These are phyloP conservation scores for Ormia ochracea DNA, from an alignment of 2,888 invertebrate genomes.

Conservation along the genomic window DNA sequence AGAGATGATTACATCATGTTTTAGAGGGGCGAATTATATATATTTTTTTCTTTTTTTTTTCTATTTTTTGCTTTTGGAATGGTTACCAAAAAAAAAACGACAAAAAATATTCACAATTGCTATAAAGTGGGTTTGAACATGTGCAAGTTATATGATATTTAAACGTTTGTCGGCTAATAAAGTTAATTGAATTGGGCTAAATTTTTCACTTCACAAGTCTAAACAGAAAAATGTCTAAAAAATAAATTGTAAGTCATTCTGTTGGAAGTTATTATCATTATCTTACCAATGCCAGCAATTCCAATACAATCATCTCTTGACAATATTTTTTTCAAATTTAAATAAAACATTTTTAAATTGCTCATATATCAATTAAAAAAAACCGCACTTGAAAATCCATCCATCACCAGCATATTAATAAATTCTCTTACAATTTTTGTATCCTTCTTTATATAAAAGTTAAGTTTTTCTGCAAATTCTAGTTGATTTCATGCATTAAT, in stretches of 20 bases:
- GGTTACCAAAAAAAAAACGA: conserved; percentile 21
- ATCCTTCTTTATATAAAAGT: not conserved
- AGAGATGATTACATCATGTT: conserved; percentile 57
- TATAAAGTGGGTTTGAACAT: conserved; percentile 9
- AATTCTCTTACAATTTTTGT: no score
- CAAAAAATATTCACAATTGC: not conserved
- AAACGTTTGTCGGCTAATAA: not conserved
- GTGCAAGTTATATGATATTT: not conserved
- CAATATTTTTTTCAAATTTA: no score
- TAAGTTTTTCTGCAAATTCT: not conserved
- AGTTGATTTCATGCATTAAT: conserved; percentile 21
- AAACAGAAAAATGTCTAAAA: not conserved
- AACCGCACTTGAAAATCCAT: no score
- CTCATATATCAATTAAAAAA: no score
- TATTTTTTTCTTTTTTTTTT: not conserved
- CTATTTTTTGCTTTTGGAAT: conserved; percentile 8
- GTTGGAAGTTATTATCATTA: not conserved
- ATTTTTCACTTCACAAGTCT: not conserved
- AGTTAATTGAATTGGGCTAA: not conserved
- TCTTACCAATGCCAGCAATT: no score
- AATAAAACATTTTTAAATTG: no score
- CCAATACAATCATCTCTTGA: no score
- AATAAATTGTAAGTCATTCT: not conserved
- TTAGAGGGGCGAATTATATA: conserved; percentile 6
- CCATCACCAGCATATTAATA: no score